These are phyloP conservation scores for Podargus strigoides DNA, from an alignment of 2,797 vertebrate species.

Conservation along the genomic window DNA sequence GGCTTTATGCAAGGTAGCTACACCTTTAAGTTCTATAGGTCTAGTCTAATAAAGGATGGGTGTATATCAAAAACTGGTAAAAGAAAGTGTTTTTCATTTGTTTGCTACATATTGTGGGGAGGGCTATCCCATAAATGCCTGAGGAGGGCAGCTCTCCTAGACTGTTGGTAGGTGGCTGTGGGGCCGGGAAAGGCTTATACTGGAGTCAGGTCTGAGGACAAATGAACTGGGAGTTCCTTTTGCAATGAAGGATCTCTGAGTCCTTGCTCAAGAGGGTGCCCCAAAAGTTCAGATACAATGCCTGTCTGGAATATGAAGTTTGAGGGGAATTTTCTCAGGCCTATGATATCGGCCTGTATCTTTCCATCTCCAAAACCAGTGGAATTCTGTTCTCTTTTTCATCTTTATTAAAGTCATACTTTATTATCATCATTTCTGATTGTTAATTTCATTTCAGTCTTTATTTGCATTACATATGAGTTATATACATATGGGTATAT, in stretches of 20 bases:
- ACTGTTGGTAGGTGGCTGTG: not conserved
- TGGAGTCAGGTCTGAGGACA: not conserved
- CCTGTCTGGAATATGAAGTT: not conserved
- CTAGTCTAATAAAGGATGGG: not conserved
- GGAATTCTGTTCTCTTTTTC: not conserved
- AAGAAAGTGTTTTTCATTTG: not conserved
- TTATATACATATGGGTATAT: not conserved
- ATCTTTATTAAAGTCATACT: not conserved
- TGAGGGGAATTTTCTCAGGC: not conserved
- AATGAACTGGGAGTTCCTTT: not conserved
- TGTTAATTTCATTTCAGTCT: not conserved
- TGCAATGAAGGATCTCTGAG: not conserved
- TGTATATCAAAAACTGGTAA: not conserved
- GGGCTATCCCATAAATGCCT: not conserved
- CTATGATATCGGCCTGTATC: not conserved
- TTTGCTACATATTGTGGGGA: not conserved
- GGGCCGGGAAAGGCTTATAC: not conserved
- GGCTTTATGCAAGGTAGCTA: accelerated
- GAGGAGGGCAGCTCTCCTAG: not conserved
- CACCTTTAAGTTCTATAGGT: not conserved
- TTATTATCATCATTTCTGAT: not conserved
- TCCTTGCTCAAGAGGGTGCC: not conserved
- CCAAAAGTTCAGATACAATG: not conserved
- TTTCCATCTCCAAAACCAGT: not conserved
- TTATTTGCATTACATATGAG: not conserved